Evolutionary conservation across 2,797 vertebrate genomes (phyloP).

Genomic region (Argya squamiceps): DNA sequence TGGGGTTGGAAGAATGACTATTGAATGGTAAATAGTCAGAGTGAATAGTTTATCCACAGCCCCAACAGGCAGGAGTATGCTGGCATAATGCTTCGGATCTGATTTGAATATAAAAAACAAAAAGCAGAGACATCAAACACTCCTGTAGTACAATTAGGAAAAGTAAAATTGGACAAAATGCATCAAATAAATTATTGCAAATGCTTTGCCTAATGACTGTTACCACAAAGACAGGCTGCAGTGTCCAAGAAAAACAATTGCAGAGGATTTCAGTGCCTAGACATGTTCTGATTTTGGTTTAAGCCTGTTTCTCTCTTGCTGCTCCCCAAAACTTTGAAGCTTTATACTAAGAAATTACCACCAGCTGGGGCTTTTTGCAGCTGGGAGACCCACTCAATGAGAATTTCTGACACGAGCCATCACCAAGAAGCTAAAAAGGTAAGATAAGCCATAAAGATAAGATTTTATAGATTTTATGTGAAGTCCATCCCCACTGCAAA

Average conservation of each 20-base stretch:
- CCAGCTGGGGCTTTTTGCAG: not conserved
- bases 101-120: not conserved
- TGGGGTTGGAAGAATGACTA: not conserved
- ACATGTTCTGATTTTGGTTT: not conserved
- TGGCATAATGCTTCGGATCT: not conserved
- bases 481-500: not conserved
- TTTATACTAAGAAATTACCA: not conserved
- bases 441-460: not conserved
- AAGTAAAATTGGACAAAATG: slow-evolving; percentile 22
- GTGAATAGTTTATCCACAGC: not conserved
- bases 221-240: not conserved
- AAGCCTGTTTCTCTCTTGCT: not conserved
- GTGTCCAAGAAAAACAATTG: not conserved
- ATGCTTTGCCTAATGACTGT: slow-evolving; percentile 4
- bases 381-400: not conserved
- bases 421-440: not conserved
- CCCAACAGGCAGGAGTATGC: slow-evolving; percentile 6
- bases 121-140: not conserved
- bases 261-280: not conserved
- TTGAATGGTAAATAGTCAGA: not conserved
- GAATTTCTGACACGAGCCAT: not conserved
- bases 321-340: not conserved
- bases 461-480: not conserved
- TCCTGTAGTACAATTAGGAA: not conserved
- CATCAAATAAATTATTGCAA: slow-evolving; percentile 13